Base-by-base conservation (phyloP, 2,888 invertebrate species). In the Microctonus aethiopoides region DNA sequence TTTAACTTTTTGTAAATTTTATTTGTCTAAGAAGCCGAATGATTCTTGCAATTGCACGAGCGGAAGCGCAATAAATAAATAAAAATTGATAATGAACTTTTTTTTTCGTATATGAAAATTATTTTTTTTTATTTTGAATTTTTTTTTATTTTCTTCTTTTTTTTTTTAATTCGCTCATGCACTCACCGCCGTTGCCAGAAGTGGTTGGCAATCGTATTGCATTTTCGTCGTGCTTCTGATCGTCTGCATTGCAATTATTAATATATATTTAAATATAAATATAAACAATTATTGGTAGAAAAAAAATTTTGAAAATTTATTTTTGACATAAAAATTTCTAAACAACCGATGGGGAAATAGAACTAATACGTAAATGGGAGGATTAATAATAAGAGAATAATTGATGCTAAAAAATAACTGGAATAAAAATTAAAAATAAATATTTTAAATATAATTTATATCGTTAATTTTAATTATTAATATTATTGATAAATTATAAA, bases 201-300 rank as follows among this genome's bases (percentile, higher is more conserved):
- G 73, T 67, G 71, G 79, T 80, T 77, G 81, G 82, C 75, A 77
- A 79, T 72, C 64, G 73, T 79, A 85, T 84, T 77, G 82, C 81
- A 77, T 84, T 85, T 83, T 83, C 83, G 75, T 85, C 85, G 75
- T 76, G 71, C 81, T 77, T 82, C 74, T 78, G 59, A 64, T 69
- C 81, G 79, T 77, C 83, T 83, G 77, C 79, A 74, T 80, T 79
- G 80, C 79, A 71, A 80, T 41, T 46, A 26, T 41, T 36, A 61
- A 36, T 41, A 62, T 9, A 51, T 20, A n/a, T 32, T 29, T 29
- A 56, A 9, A 52, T 52, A 52, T 52, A 20, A 52, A 20, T 52
- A 20, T 9, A 16, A 16, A 52, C 22, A n/a, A n/a, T n/a, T n/a
- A n/a, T n/a, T n/a, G n/a, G n/a, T n/a, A n/a, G n/a, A n/a, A n/a